phyloP scores from a whole-genome alignment of 2,797 vertebrate genomes.

The Phylloscopus collybita region DNA sequence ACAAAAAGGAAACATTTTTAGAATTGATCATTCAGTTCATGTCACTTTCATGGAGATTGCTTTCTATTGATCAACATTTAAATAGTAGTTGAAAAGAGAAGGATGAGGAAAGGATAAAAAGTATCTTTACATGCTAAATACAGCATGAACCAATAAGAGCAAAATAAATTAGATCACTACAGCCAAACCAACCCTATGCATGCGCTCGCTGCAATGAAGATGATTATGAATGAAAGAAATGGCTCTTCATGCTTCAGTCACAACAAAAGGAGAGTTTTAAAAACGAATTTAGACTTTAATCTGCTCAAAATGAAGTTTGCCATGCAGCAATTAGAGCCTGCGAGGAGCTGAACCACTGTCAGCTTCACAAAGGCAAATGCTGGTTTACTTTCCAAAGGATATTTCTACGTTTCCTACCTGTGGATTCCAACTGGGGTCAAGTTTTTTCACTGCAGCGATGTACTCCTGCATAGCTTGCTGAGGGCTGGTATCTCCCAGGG shows the following conservation, averaged over 20 bases:
- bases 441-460: slow-evolving; percentile 85
- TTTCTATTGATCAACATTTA: slow-evolving; percentile 70
- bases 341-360: neutral
- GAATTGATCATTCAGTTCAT: slow-evolving; percentile 68
- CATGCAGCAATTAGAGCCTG: slow-evolving; percentile 25
- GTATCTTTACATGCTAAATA: slow-evolving; percentile 62
- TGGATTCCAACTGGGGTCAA: slow-evolving; percentile 89
- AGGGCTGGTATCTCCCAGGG: slow-evolving; percentile 87
- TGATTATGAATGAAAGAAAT: slow-evolving; percentile 23
- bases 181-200: slow-evolving; percentile 30
- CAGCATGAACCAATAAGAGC: slow-evolving; percentile 54
- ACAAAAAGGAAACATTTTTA: slow-evolving; percentile 71
- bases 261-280: slow-evolving; percentile 15
- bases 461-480: slow-evolving; percentile 96
- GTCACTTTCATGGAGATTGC: slow-evolving; percentile 67
- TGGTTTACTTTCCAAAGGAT: neutral
- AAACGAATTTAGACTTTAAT: slow-evolving; percentile 1
- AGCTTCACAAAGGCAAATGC: neutral
- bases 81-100: slow-evolving; percentile 58
- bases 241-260: neutral
- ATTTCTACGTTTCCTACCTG: slow-evolving; percentile 81
- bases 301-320: slow-evolving; percentile 44
- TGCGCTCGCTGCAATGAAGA: neutral
- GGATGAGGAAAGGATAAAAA: slow-evolving; percentile 57
- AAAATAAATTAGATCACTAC: slow-evolving; percentile 58